These are phyloP conservation scores for Gobio gobio DNA, from an alignment of 2,113 vertebrate species.

Conservation along the genomic window DNA sequence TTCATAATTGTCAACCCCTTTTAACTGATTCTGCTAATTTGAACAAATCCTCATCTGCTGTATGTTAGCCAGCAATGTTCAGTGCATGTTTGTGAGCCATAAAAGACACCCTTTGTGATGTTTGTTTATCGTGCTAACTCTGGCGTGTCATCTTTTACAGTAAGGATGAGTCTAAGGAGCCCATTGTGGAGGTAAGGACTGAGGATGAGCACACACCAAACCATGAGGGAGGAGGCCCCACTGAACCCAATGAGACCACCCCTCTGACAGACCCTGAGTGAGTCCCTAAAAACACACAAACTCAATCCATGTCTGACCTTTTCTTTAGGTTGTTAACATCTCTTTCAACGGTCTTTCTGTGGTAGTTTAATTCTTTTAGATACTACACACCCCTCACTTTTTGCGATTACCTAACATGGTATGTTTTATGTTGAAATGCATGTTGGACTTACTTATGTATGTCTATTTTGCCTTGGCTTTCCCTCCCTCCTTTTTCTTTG, in stretches of 20 bases:
- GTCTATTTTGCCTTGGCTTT: conserved; percentile 47
- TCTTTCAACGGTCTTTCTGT: not conserved
- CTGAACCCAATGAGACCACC: conserved; percentile 96
- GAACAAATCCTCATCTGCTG: not conserved
- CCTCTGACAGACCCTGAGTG: conserved; percentile 97
- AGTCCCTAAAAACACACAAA: conserved; percentile 58
- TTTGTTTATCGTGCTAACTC: not conserved
- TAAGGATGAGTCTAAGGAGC: conserved; percentile 98
- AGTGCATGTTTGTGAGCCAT: not conserved
- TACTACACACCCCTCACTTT: conserved; percentile 18
- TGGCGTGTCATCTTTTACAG: conserved; percentile 68
- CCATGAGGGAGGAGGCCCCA: conserved; percentile 88
- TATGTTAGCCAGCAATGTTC: not conserved
- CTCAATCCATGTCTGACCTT: not conserved
- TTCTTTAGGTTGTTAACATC: conserved; percentile 15
- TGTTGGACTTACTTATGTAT: conserved; percentile 42
- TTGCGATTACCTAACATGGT: conserved; percentile 32
- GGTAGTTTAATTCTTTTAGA: conserved; percentile 11
- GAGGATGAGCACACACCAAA: conserved; percentile 93
- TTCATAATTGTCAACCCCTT: not conserved
- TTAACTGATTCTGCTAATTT: not conserved
- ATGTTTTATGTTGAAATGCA: conserved; percentile 40
- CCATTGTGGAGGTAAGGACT: conserved; percentile 94
- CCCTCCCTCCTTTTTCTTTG: conserved; percentile 11
- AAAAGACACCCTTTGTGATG: not conserved